Evolutionary conservation across 2,113 vertebrate genomes (phyloP).

Genomic region (Dendropsophus ebraccatus): DNA sequence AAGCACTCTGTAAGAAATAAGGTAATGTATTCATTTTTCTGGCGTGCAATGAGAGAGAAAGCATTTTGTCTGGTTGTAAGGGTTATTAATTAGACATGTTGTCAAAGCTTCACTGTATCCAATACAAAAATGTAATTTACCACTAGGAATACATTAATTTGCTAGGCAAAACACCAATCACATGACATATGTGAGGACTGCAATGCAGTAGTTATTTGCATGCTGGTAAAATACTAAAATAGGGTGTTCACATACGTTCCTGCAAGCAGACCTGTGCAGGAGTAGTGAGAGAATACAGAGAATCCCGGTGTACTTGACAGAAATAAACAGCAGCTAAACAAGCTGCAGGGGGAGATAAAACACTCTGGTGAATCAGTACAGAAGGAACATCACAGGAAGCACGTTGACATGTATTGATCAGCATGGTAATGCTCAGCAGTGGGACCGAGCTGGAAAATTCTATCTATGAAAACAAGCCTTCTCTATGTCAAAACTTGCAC

Average conservation of each 20-base stretch:
- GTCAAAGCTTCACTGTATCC: neutral
- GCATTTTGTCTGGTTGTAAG: neutral
- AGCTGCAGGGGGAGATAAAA: constrained; percentile 52
- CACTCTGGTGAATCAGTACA: constrained; percentile 4
- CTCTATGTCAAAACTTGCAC: neutral
- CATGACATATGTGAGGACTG: neutral
- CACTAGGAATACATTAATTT: neutral
- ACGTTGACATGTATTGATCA: constrained; percentile 45
- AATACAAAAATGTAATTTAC: neutral
- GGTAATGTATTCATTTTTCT: neutral
- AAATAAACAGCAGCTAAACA: constrained; percentile 29
- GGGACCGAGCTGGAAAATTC: constrained; percentile 4
- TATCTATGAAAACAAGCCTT: constrained; percentile 1
- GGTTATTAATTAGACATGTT: constrained; percentile 19
- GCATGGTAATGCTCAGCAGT: constrained; percentile 16
- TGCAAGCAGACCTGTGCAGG: neutral
- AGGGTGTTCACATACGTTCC: neutral
- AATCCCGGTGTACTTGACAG: constrained; percentile 19
- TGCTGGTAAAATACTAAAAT: neutral
- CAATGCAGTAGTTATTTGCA: constrained; percentile 36
- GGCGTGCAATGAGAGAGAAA: neutral
- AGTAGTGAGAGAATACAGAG: constrained; percentile 7
- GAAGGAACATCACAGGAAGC: neutral
- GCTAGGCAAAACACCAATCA: neutral
- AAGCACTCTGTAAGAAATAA: neutral